phyloP scores from a whole-genome alignment of 1,140 invertebrate species.

The Planococcus citri region DNA sequence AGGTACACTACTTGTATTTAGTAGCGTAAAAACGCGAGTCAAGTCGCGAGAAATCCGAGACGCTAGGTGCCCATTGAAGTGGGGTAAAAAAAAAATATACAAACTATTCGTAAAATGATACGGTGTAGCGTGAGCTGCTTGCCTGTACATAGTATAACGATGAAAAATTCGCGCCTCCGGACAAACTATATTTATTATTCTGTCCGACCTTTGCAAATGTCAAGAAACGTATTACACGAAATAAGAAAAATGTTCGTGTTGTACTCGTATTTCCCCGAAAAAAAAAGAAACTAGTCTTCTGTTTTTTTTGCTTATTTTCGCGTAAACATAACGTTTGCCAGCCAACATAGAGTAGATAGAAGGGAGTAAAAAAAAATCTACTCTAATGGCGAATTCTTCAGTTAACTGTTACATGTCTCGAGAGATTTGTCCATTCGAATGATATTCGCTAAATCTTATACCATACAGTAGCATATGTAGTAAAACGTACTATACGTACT shows the following conservation, averaged over 20 bases:
- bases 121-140: background rate
- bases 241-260: conserved; percentile 8
- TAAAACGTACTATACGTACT: no score
- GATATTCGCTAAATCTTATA: conserved; percentile 3
- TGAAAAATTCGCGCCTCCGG: conserved; percentile 5
- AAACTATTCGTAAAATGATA: background rate
- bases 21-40: no score
- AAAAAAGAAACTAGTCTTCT: no score
- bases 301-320: no score
- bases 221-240: background rate
- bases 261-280: background rate
- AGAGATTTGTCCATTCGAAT: background rate
- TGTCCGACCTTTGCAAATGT: background rate
- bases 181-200: background rate
- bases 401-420: background rate
- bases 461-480: background rate
- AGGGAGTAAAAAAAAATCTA: no score
- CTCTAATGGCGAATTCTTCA: background rate
- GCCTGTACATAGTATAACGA: no score
- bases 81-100: no score
- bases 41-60: no score
- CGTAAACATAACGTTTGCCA: no score
- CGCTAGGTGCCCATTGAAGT: no score
- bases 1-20: no score
- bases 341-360: background rate